A percentile compares a stretch with the other conserved stretches of the same genome.
Evolutionary conservation across 2,113 vertebrate species (phyloP).

Genomic region (Pionites leucogaster): DNA sequence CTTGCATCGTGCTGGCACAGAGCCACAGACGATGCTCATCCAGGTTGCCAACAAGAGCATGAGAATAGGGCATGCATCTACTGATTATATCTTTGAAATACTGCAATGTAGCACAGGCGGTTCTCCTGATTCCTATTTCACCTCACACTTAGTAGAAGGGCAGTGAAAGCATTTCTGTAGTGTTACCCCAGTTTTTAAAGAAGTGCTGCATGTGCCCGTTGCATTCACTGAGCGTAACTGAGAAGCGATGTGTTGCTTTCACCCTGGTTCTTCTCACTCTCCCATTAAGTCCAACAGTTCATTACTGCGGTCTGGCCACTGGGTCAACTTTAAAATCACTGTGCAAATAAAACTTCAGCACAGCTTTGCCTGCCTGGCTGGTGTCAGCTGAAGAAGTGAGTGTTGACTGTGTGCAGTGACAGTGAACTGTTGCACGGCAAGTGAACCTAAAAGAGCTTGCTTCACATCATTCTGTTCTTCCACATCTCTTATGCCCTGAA

Average conservation of each 20-base stretch:
- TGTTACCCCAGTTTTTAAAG: background rate
- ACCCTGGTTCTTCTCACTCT: background rate
- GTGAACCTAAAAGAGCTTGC: background rate
- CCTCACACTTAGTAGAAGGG: background rate
- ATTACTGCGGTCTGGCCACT: background rate
- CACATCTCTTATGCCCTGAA: background rate
- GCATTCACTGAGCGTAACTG: background rate
- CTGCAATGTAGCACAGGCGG: background rate
- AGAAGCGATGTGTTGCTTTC: background rate
- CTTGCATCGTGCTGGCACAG: background rate
- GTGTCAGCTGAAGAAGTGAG: background rate
- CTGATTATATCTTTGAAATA: background rate
- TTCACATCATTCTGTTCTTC: background rate
- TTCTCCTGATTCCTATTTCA: background rate
- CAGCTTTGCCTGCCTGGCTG: background rate
- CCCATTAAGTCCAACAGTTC: background rate
- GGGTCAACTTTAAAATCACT: background rate
- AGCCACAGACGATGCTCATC: fast-evolving
- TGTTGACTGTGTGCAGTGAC: background rate
- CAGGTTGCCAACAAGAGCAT: background rate
- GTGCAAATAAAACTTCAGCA: background rate
- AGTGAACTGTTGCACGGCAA: background rate
- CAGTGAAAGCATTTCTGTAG: background rate
- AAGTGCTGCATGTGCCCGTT: fast-evolving
- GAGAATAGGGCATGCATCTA: background rate